phyloP scores from a whole-genome alignment of 2,888 invertebrate genomes.

The Pemphredon lugubris region DNA sequence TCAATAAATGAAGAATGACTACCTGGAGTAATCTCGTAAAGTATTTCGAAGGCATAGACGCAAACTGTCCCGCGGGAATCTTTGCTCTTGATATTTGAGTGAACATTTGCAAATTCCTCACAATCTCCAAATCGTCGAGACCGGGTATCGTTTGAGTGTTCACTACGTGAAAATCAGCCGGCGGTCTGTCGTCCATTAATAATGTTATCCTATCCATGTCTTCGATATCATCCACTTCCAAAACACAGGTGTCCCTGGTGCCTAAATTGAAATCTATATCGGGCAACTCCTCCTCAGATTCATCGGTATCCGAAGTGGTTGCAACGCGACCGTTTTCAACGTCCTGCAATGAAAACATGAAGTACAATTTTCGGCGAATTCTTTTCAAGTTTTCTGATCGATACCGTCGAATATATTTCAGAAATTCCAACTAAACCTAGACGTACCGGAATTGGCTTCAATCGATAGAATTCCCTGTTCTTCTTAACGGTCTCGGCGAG shows the following conservation, averaged over 20 bases:
- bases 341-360: conserved; percentile 68
- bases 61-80: conserved; percentile 82
- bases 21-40: conserved; percentile 84
- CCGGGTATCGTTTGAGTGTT: conserved; percentile 91
- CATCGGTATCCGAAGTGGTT: conserved; percentile 86
- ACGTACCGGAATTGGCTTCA: conserved; percentile 78
- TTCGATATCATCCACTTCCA: conserved; percentile 92
- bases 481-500: conserved; percentile 87
- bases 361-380: too few species aligned
- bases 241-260: conserved; percentile 90
- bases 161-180: conserved; percentile 89
- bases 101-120: conserved; percentile 90
- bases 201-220: conserved; percentile 89
- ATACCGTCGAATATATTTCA: too few species aligned
- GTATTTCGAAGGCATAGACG: conserved; percentile 82
- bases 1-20: conserved; percentile 33
- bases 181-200: conserved; percentile 88
- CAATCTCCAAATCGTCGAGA: conserved; percentile 85
- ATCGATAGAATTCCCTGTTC: conserved; percentile 87
- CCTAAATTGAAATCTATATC: conserved; percentile 87
- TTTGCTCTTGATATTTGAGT: conserved; percentile 86
- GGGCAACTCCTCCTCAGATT: conserved; percentile 86
- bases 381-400: not conserved
- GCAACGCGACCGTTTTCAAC: conserved; percentile 77
- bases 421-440: too few species aligned